phyloP scores from a whole-genome alignment of 1,140 invertebrate genomes.

The Cotesia vestalis region DNA sequence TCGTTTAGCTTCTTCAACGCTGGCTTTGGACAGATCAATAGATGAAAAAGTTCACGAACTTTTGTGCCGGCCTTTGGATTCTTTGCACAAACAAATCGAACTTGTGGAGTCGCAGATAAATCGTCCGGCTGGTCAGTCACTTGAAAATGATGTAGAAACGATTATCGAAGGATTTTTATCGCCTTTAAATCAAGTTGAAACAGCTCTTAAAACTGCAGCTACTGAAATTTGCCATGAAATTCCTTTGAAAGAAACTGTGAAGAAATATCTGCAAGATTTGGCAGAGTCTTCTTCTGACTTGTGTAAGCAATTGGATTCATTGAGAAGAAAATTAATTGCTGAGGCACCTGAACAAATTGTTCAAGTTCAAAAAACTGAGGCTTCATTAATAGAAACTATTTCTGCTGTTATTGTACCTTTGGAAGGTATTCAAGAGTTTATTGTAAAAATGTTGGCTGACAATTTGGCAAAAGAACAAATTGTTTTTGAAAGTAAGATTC shows the following conservation, averaged over 20 bases:
- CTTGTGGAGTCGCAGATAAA: constrained; percentile 49
- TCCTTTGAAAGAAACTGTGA: constrained; percentile 8
- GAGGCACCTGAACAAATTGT: constrained; percentile 16
- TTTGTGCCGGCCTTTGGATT: constrained; percentile 51
- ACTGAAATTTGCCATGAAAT: constrained; percentile 40
- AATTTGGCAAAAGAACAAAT: constrained; percentile 38
- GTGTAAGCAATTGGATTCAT: constrained; percentile 24
- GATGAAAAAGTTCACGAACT: constrained; percentile 43
- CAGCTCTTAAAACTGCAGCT: constrained; percentile 46
- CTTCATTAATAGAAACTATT: constrained; percentile 55
- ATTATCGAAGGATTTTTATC: constrained; percentile 60
- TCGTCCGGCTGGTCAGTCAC: constrained; percentile 44
- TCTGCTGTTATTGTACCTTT: constrained; percentile 52
- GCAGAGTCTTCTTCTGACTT: constrained; percentile 46
- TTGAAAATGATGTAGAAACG: constrained; percentile 54
- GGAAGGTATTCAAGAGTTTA: constrained; percentile 41
- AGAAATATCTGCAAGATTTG: constrained; percentile 44
- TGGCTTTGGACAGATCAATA: constrained; percentile 44
- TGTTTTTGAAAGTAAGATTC: constrained; percentile 20
- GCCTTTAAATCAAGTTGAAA: constrained; percentile 53
- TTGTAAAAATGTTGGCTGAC: constrained; percentile 41
- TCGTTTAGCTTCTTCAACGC: constrained; percentile 44
- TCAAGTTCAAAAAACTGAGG: constrained; percentile 42
- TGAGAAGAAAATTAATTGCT: constrained; percentile 30
- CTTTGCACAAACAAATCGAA: constrained; percentile 56